Base-by-base conservation (phyloP, 2,888 invertebrate species). In the Torymus tubicola region DNA sequence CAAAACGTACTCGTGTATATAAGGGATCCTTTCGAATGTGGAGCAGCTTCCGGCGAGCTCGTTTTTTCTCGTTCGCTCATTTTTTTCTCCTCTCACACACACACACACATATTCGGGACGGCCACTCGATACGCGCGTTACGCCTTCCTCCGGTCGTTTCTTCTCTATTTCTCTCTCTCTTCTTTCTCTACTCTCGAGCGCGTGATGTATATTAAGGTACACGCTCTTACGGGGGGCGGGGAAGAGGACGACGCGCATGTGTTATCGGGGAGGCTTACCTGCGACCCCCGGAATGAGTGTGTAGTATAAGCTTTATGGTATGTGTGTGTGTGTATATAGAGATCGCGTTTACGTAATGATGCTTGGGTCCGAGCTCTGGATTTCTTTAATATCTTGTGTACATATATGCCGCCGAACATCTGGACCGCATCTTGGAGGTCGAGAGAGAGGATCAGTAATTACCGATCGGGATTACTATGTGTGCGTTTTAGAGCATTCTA, bases 121-220 rank as follows among this genome's bases (percentile, higher is more conserved):
- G 50, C 63, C 61, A 73, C 75, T 60, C 68, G 74, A 79, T 78
- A 63, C 73, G 63, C 73, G 73, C 61, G 63, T 58, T 63, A 69
- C 79, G 69, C 73, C 73, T 79, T 74, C 68, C 63, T 76, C 69
- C 61, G 52, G 60, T 71, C 42, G 42, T 42, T 42, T 42, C 42
- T 42, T 8, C 42, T 42, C 42, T 42, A 42, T 42, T 42, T 42
- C 42, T 42, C 42, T 31, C 31, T 42, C 10, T 42, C 42, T 42
- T 8, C 10, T 8, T 8, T 42, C 42, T 42, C 42, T 31, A 1
- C 21, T 21, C 21, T 21, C 8, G 8, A 31, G 42, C 5, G 42
- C 42, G 8, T 42, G 42, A 42, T 42, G 42, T 42, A 42, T 42
- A 42, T 42, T 2, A 31, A 2, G 31, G 4, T 31, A 31, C 3